Evolutionary conservation across 2,113 vertebrate species (phyloP), one percentile per base, ranked within the genome.

Genomic region (Cottus gobio): DNA sequence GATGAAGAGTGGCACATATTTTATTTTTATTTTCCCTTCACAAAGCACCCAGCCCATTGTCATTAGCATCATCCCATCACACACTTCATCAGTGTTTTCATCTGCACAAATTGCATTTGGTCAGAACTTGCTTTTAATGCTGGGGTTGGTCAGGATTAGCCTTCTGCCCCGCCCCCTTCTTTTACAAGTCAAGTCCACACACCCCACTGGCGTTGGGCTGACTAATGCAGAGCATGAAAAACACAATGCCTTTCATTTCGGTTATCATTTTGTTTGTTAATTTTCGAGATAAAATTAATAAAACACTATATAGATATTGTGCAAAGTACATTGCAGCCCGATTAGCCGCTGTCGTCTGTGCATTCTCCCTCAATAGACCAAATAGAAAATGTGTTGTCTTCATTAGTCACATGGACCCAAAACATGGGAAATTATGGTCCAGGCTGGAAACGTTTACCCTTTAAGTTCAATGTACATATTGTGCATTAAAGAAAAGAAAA

Each of bases 81-180:
- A 77, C 5, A 31, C 54, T 74, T 87, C 79, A 81, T 77, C 63
- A 63, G 56, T 80, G 70, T 52, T 80, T 66, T 64, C 72, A 86
- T 80, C 69, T 66, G 77, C 85, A 86, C 24, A 65, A 42, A 54
- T 26, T 22, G 20, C 73, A 34, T 77, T 56, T 68, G 37, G 70
- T 26, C 75, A 52, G 48, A 69, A 63, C 65, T 75, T 68, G 24
- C 24, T 60, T 67, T 67, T 54, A 37, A 67, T 56, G 44, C 78
- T 26, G 30, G 0, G 62, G 15, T 79, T 80, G 31, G 37, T 73
- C 18, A 50, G 36, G 69, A 62, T 36, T 15, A 69, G 57, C 65
- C 8, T 54, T 24, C 2, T 34, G 34, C n/a, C 10, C 10, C n/a
- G 37, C 18, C 46, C 46, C 18, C 44, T 4, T 46, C 18, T 24